A percentile compares a stretch with the other conserved stretches of the same genome.
These are phyloP conservation scores for Macrophya alboannulata DNA, from an alignment of 2,888 invertebrate species.

Conservation along the genomic window DNA sequence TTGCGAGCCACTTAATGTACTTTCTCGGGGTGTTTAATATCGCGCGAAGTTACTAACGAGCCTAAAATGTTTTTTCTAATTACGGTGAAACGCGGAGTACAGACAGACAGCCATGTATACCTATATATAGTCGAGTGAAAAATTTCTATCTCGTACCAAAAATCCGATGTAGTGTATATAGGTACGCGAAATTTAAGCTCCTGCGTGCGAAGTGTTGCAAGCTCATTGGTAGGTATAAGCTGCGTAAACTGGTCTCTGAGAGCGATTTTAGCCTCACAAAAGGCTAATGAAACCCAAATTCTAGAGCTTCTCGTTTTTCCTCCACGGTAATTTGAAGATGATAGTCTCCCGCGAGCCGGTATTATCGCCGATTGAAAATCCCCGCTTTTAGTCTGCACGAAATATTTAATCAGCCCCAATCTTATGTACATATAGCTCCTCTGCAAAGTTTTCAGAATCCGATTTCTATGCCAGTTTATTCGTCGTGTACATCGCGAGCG, in stretches of 20 bases:
- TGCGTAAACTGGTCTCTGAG: background rate
- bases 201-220: background rate
- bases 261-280: background rate
- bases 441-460: background rate
- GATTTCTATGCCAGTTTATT: constrained; percentile 7
- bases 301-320: background rate
- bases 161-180: background rate
- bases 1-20: background rate
- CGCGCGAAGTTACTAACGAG: constrained; percentile 37
- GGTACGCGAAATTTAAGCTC: background rate
- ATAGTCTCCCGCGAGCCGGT: background rate
- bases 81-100: background rate
- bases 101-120: no score
- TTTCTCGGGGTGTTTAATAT: constrained; percentile 19
- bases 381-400: background rate
- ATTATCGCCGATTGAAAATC: constrained; percentile 4
- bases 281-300: background rate
- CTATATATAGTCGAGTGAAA: no score
- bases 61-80: constrained; percentile 25
- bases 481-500: background rate
- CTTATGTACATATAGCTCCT: background rate
- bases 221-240: background rate
- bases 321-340: background rate
- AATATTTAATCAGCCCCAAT: constrained; percentile 17
- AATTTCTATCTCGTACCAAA: background rate